Evolutionary conservation across 2,888 invertebrate species (phyloP).

Genomic region (Romanomermis culicivorax): DNA sequence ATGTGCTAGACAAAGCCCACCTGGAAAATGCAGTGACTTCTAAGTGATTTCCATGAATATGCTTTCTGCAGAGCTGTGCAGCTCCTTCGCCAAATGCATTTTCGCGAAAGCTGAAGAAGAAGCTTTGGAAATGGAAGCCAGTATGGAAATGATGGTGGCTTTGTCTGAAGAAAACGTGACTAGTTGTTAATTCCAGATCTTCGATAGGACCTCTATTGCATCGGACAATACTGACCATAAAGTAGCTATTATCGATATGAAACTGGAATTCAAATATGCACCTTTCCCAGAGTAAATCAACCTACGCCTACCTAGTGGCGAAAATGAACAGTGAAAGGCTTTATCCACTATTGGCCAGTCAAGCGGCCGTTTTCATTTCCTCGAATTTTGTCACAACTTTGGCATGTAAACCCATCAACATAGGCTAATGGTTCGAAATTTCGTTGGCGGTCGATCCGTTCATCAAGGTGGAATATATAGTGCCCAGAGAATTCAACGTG

Average conservation of each 20-base stretch:
- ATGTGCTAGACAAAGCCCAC: too few species aligned
- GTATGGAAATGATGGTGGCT: too few species aligned
- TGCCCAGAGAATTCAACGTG: constrained; percentile 27
- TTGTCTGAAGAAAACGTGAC: too few species aligned
- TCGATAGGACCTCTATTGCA: too few species aligned
- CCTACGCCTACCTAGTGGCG: constrained; percentile 30
- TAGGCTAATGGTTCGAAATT: constrained; percentile 31
- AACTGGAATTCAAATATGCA: constrained; percentile 30
- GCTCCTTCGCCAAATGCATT: too few species aligned
- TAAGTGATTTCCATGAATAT: too few species aligned
- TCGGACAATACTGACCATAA: too few species aligned
- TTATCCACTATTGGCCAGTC: constrained; percentile 30
- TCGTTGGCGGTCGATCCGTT: constrained; percentile 32
- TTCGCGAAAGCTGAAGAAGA: too few species aligned
- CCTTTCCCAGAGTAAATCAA: constrained; percentile 28
- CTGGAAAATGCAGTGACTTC: too few species aligned
- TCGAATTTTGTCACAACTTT: constrained; percentile 31
- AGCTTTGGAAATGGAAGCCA: too few species aligned
- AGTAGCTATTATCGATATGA: constrained; percentile 29
- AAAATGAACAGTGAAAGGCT: constrained; percentile 29
- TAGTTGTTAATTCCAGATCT: too few species aligned
- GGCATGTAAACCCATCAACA: constrained; percentile 25
- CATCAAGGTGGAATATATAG: constrained; percentile 30
- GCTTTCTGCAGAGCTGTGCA: too few species aligned
- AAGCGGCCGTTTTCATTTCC: constrained; percentile 31